phyloP scores from a whole-genome alignment of 2,113 vertebrate genomes.

The Semnornis frantzii region DNA sequence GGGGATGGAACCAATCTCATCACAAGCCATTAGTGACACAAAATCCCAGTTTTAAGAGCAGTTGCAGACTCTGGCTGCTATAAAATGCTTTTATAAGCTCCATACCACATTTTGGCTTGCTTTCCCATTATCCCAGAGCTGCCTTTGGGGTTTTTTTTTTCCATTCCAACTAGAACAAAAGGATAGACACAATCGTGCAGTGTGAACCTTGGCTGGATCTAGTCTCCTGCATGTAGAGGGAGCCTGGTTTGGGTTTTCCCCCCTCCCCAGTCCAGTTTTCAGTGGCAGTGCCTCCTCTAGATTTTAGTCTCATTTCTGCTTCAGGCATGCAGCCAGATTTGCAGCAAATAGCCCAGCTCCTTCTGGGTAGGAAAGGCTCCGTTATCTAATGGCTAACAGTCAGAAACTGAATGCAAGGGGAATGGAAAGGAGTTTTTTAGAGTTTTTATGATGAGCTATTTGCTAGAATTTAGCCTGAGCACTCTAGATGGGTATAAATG shows the following conservation, averaged over 20 bases:
- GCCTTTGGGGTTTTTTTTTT: not conserved
- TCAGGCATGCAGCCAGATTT: not conserved
- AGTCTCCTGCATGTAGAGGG: not conserved
- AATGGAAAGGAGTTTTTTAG: not conserved
- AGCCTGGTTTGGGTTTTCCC: not conserved
- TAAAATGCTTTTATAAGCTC: not conserved
- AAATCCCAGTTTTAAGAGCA: not conserved
- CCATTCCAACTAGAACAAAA: not conserved
- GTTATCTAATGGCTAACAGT: not conserved
- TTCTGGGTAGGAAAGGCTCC: not conserved
- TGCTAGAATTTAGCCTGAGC: not conserved
- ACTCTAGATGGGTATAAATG: not conserved
- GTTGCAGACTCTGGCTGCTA: not conserved
- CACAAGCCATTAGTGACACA: not conserved
- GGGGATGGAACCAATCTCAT: not conserved
- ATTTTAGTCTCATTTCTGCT: not conserved
- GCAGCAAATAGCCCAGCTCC: not conserved
- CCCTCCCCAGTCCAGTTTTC: not conserved
- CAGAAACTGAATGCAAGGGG: not conserved
- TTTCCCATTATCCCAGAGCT: not conserved
- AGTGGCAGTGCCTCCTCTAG: not conserved
- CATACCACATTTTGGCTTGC: not conserved
- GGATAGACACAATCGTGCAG: not conserved
- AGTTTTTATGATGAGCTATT: not conserved
- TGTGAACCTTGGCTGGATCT: not conserved